Percentiles rank a stretch among this genome's conserved stretches.
Conservation (phyloP, 2,797 vertebrate species). For the Coreius guichenoti region DNA sequence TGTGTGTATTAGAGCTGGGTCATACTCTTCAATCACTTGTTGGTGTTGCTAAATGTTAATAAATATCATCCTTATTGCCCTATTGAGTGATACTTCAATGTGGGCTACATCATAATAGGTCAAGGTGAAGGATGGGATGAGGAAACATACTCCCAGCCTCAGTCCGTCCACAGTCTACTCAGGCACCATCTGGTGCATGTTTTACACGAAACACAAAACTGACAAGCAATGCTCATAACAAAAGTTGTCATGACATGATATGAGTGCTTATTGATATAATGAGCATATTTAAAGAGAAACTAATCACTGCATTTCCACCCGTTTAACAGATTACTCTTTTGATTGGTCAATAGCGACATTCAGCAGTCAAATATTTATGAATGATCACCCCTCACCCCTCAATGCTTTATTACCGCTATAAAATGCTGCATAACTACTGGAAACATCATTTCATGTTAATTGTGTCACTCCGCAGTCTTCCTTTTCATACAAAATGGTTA, state of each 20-base stretch:
- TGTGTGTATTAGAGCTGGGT: slow-evolving; percentile 9
- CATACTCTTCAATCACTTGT: neutral
- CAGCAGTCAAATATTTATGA: neutral
- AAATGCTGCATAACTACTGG: neutral
- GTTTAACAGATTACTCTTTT: neutral
- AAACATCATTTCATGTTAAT: too few relatives aligned
- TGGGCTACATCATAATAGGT: neutral
- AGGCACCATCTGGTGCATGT: neutral
- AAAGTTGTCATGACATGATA: neutral
- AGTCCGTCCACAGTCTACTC: neutral
- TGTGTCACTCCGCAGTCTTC: neutral
- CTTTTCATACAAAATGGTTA: neutral
- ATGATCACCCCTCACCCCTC: neutral
- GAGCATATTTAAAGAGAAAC: neutral
- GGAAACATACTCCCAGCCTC: neutral
- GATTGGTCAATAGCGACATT: too few relatives aligned
- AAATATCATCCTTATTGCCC: neutral
- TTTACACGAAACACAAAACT: neutral
- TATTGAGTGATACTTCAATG: neutral
- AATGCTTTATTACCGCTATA: neutral
- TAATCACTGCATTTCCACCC: neutral
- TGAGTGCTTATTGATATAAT: neutral
- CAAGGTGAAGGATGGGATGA: neutral
- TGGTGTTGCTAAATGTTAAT: slow-evolving; percentile 2
- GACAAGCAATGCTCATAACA: neutral